Percentiles rank a stretch among this genome's conserved stretches.
These are phyloP conservation scores for Platycercus adscitus DNA, from an alignment of 2,113 vertebrate species.

Conservation along the genomic window DNA sequence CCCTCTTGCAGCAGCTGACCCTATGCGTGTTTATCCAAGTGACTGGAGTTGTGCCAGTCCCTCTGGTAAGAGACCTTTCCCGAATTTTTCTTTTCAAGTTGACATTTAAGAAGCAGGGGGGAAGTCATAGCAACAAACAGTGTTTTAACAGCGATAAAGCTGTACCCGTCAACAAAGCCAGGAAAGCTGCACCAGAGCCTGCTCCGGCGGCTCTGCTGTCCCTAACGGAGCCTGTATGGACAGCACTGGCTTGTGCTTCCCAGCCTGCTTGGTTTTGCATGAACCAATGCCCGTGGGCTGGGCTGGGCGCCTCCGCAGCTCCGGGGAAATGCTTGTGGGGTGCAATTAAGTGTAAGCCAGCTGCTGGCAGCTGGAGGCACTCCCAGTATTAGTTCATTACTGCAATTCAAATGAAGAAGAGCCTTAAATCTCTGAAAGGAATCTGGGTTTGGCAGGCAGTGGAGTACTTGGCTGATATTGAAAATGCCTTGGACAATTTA, in stretches of 20 bases:
- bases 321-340: not conserved
- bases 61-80: conserved; percentile 65
- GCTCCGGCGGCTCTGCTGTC: not conserved
- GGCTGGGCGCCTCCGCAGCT: not conserved
- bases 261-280: not conserved
- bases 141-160: conserved; percentile 60
- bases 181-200: not conserved
- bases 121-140: not conserved
- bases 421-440: conserved; percentile 10
- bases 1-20: conserved; percentile 26
- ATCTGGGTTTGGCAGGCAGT: conserved; percentile 19
- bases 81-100: conserved; percentile 61
- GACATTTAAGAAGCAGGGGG: conserved; percentile 56
- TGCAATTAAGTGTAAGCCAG: conserved; percentile 11
- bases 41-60: conserved; percentile 33
- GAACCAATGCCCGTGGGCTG: not conserved
- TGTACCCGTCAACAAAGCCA: not conserved
- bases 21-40: conserved; percentile 45
- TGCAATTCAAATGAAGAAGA: conserved; percentile 15
- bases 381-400: conserved; percentile 27
- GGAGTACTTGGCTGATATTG: not conserved
- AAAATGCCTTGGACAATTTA: conserved; percentile 6
- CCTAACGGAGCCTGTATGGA: rapidly evolving
- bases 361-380: conserved; percentile 60
- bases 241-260: not conserved